These are phyloP conservation scores for Aphelenchoides besseyi DNA, from an alignment of 1,140 invertebrate species.

Conservation along the genomic window DNA sequence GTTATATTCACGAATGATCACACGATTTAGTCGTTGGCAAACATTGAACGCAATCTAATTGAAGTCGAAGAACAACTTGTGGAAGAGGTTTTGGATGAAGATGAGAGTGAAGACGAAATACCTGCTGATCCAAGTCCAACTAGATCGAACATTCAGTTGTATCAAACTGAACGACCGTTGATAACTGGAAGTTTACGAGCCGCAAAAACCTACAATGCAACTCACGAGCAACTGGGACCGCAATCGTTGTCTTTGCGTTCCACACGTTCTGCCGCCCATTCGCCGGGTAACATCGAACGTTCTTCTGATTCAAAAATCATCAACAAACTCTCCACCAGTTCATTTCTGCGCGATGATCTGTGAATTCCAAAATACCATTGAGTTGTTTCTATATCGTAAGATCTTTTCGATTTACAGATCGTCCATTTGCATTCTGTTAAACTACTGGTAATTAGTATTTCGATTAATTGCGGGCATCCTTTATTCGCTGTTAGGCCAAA, in stretches of 20 bases:
- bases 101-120: neutral
- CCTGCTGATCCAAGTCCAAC: neutral
- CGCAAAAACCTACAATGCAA: neutral
- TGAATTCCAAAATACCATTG: neutral
- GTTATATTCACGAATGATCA: neutral
- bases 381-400: neutral
- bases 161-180: conserved; percentile 10
- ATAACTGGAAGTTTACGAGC: conserved; percentile 4
- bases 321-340: conserved; percentile 10
- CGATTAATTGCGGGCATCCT: neutral
- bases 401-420: neutral
- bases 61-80: conserved; percentile 48
- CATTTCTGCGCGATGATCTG: neutral
- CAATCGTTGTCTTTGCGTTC: conserved; percentile 14
- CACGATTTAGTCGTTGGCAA: conserved; percentile 29
- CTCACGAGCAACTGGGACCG: neutral
- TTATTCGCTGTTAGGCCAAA: neutral
- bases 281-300: neutral
- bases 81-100: conserved; percentile 30
- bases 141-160: neutral
- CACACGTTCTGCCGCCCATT: neutral
- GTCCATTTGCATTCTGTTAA: neutral
- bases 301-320: conserved; percentile 2
- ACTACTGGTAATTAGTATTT: neutral
- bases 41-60: conserved; percentile 41